phyloP scores from a whole-genome alignment of 2,888 invertebrate genomes.

The Zeuzera pyrina region DNA sequence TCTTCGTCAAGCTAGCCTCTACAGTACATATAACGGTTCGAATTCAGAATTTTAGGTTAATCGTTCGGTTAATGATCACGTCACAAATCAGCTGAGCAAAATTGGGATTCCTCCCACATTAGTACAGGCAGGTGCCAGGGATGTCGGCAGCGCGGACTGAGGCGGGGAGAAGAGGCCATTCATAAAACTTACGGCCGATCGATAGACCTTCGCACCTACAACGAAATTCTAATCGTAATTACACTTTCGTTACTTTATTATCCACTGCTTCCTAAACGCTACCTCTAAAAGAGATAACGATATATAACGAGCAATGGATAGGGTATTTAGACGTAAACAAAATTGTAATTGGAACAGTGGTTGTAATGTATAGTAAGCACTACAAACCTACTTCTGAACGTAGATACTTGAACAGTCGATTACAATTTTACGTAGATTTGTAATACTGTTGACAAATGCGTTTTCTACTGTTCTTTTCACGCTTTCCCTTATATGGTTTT shows the following conservation, averaged over 20 bases:
- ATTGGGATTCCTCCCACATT: constrained; percentile 25
- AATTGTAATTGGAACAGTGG: too few species aligned
- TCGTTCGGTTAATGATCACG: constrained; percentile 32
- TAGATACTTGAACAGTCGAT: too few species aligned
- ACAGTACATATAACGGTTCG: too few species aligned
- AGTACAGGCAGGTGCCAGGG: constrained; percentile 11
- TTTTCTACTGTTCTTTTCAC: too few species aligned
- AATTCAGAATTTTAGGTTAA: constrained; percentile 25
- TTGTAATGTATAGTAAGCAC: too few species aligned
- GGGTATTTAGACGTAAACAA: constrained; percentile 13
- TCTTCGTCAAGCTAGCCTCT: too few species aligned
- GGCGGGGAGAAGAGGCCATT: constrained; percentile 41
- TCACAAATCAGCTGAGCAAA: constrained; percentile 41
- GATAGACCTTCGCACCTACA: constrained; percentile 45
- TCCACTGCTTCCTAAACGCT: constrained; percentile 20
- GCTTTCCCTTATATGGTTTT: too few species aligned
- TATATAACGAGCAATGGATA: constrained; percentile 24
- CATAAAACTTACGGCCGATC: constrained; percentile 63
- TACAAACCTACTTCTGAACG: too few species aligned
- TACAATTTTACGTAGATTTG: too few species aligned
- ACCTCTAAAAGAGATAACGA: constrained; percentile 7
- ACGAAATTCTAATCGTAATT: constrained; percentile 21
- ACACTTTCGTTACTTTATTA: constrained; percentile 14
- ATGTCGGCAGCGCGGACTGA: constrained; percentile 12
- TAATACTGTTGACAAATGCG: too few species aligned